Base-by-base conservation (phyloP, 2,113 vertebrate genomes). In the Lipophrys pholis region DNA sequence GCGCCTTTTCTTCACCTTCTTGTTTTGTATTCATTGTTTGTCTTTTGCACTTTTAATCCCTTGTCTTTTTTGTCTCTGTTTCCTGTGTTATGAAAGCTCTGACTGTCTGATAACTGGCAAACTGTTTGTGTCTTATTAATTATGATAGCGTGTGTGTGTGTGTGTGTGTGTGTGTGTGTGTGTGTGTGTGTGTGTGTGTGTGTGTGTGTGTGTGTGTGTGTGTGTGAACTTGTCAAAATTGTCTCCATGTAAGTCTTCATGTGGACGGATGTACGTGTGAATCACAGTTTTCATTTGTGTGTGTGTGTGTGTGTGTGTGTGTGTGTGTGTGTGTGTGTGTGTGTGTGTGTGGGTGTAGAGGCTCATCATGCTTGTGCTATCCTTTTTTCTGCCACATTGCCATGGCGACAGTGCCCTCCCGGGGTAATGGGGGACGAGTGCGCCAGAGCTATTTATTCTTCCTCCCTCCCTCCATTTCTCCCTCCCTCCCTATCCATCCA, bases 321-420 rank as follows among this genome's bases (percentile, higher is more conserved):
- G 21, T 30, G 21, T 30, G 21, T 30, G 21, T 30, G 21, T 30
- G n/a, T n/a, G n/a, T n/a, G n/a, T n/a, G n/a, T n/a, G n/a, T n/a
- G n/a, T n/a, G n/a, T n/a, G 71, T 75, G 84, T 55, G 60, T 78
- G 71, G 73, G 68, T 72, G 69, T 55, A 36, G 55, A 85, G 80
- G 86, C 90, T 91, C 91, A 91, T 92, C 90, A 90, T 88, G 90
- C 85, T 79, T 87, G 81, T 86, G 90, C 91, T 90, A 91, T 92
- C 89, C 91, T 87, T 91, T 91, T 91, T 91, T 93, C 92, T 94
- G 92, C 92, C 93, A 94, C 91, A 94, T 94, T 91, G 90, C 93
- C 93, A 94, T 94, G 93, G 90, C 85, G 92, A 93, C 92, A 86
- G 91, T 92, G 90, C 91, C 92, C 92, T 93, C 89, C 91, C 87